Base-by-base conservation (phyloP, 2,888 invertebrate genomes). In the Euplagia quadripunctaria region DNA sequence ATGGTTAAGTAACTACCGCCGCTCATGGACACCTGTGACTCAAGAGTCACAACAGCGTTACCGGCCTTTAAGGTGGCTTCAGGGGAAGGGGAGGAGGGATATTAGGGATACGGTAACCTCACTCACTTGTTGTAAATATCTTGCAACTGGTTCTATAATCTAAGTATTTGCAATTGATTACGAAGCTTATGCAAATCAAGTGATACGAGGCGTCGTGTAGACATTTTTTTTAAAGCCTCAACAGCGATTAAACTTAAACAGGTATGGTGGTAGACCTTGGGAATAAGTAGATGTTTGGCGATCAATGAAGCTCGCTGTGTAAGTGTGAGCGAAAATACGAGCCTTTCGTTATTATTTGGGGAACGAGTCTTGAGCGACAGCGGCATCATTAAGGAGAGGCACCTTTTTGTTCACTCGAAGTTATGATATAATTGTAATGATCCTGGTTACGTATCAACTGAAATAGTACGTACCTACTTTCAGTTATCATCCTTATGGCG, bases 301-400 rank as follows among this genome's bases (percentile, higher is more conserved):
- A 74, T 74, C 74, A 49, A 49, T 42, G 68, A 74, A 71, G 74
- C 64, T 68, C 64, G 63, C 46, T 17, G 52, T 65, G 58, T 69
- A 71, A 55, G 71, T 72, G 71, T 71, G 64, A 80, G 74, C 79
- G 78, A 83, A 84, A 85, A 82, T 71, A 81, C 82, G 70, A 86
- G 78, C 82, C 87, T 89, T 90, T 87, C 87, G 82, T 85, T 84
- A 82, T 68, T 76, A 72, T 73, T 71, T 58, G 68, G 67, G 64
- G 70, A 52, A 12, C 41, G 79, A 83, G 70, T n/a, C 17, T 80
- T 68, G 49, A 77, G 82, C 69, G 77, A 42, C 1, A 74, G 80
- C 82, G 83, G 14, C 31, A 31, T 31, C 31, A 31, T 31, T 31
- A 31, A 31, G 31, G 31, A 31, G 31, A 31, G 31, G 31, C 31